Evolutionary conservation across 2,888 invertebrate genomes (phyloP).

Genomic region (Chrysomela aeneicollis): DNA sequence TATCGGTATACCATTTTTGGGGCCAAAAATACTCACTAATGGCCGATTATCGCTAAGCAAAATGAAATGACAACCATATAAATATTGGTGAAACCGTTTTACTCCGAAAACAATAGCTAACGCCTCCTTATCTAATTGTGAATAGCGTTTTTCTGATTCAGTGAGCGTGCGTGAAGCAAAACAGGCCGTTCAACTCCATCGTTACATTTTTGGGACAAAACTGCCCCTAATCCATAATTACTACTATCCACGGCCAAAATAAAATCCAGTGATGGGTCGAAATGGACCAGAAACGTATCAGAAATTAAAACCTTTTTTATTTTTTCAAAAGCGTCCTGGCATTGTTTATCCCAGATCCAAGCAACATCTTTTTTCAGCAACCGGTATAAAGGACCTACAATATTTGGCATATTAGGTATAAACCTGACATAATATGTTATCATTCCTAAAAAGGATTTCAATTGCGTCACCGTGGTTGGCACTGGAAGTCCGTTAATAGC

Average conservation of each 20-base stretch:
- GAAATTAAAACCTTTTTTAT: no score
- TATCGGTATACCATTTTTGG: no score
- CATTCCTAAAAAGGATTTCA: no score
- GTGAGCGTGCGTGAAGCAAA: conserved; percentile 1
- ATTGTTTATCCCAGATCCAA: not conserved
- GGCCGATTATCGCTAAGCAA: conserved; percentile 17
- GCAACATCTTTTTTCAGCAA: not conserved
- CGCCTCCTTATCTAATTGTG: no score
- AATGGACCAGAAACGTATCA: conserved; percentile 2
- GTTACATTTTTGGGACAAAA: no score
- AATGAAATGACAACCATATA: not conserved
- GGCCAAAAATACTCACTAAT: conserved; percentile 16
- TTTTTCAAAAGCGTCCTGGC: not conserved
- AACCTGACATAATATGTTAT: not conserved
- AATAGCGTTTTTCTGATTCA: no score
- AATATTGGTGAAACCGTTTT: conserved; percentile 5
- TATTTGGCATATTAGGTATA: not conserved
- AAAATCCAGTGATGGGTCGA: not conserved
- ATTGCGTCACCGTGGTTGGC: no score
- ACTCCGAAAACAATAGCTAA: conserved; percentile 5
- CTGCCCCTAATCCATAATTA: no score
- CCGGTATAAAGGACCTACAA: not conserved
- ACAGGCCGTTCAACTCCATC: no score
- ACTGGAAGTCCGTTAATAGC: no score
- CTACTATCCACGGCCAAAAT: conserved; percentile 2